Conservation (phyloP, 2,113 vertebrate genomes). For the Erythrolamprus reginae region DNA sequence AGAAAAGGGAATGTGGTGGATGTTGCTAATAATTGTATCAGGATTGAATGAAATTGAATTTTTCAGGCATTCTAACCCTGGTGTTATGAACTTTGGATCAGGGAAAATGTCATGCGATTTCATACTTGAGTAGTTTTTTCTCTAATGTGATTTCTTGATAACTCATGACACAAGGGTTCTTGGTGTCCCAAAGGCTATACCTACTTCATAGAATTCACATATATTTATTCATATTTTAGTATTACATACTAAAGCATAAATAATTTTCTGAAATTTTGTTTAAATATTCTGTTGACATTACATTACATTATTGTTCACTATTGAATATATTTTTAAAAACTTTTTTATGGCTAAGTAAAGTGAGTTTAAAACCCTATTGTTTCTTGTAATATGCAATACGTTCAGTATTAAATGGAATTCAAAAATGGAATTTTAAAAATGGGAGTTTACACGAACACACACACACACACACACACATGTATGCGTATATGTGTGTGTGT, state of each 20-base stretch:
- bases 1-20: neutral
- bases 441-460: neutral
- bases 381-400: conserved; percentile 18
- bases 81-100: neutral
- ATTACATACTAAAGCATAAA: neutral
- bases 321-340: neutral
- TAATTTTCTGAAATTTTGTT: neutral
- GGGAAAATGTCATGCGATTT: neutral
- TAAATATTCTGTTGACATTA: conserved; percentile 10
- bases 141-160: neutral
- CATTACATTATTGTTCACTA: conserved; percentile 3
- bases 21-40: neutral
- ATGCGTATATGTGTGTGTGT: too few relatives aligned
- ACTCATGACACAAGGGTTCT: neutral
- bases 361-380: conserved; percentile 13
- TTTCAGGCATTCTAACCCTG: neutral
- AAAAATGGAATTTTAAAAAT: conserved; percentile 15
- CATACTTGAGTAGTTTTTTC: neutral
- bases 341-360: conserved; percentile 26
- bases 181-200: neutral
- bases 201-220: neutral
- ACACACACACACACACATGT: too few relatives aligned
- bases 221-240: neutral
- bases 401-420: conserved; percentile 1
- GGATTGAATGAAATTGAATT: neutral